Evolutionary conservation across 2,797 vertebrate genomes (phyloP).

Genomic region (Catamblyrhynchus diadema): DNA sequence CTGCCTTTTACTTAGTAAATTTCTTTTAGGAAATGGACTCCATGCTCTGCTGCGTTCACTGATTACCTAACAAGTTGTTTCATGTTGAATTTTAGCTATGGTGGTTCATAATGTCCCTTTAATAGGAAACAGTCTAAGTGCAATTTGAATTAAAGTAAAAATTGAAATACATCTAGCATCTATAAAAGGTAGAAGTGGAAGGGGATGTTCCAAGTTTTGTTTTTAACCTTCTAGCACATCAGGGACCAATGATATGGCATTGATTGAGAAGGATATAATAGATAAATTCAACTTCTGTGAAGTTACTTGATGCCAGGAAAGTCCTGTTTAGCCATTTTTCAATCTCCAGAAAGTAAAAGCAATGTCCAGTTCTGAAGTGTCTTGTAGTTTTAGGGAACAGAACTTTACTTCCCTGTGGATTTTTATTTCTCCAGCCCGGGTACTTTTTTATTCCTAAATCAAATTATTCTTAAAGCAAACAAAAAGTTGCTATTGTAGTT

Average conservation of each 20-base stretch:
- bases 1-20: not conserved
- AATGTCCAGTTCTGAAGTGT: not conserved
- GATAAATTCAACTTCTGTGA: not conserved
- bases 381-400: not conserved
- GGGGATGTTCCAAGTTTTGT: not conserved
- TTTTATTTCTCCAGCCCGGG: not conserved
- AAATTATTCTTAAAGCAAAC: not conserved
- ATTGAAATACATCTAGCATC: not conserved
- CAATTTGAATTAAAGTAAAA: not conserved
- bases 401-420: not conserved
- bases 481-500: not conserved
- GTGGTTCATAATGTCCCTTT: not conserved
- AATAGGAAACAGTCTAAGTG: not conserved
- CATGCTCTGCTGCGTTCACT: accelerated
- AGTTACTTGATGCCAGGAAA: not conserved
- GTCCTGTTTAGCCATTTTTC: not conserved
- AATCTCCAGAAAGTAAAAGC: not conserved
- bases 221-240: not conserved
- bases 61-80: not conserved
- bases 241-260: not conserved
- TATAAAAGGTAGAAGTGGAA: not conserved
- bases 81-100: not conserved
- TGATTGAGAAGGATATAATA: not conserved
- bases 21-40: not conserved
- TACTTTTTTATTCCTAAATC: not conserved